phyloP scores from a whole-genome alignment of 2,113 vertebrate species.

The human region GRCh38 chr1:243973501-243974000 shows the following conservation, averaged over 20 bases:
- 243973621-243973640: background rate
- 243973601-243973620: background rate
- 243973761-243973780: background rate
- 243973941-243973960: slow-evolving; percentile 54
- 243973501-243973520: background rate
- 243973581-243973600: background rate
- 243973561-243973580: background rate
- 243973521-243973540: background rate
- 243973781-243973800: background rate
- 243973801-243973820: background rate
- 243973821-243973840: background rate
- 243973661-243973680: background rate
- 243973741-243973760: background rate
- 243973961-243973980: slow-evolving; percentile 66
- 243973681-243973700: background rate
- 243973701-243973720: background rate
- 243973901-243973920: background rate
- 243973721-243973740: background rate
- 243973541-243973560: background rate
- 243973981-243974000: slow-evolving; percentile 73
- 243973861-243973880: background rate
- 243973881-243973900: background rate
- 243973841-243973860: background rate
- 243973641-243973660: background rate
- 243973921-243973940: slow-evolving; percentile 34